These are phyloP conservation scores for Brevimyrus niger DNA, from an alignment of 2,113 vertebrate species.

Conservation along the genomic window DNA sequence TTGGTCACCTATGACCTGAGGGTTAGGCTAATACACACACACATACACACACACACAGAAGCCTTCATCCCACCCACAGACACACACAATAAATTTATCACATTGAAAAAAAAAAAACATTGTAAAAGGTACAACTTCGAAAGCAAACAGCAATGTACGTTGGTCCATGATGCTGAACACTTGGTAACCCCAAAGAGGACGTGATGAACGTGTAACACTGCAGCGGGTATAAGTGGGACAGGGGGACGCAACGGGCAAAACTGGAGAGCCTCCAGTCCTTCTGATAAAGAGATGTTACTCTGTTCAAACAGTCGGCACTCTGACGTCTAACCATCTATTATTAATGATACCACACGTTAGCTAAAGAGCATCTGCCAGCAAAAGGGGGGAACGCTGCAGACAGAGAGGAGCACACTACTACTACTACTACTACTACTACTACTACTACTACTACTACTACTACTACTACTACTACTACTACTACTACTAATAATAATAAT, in stretches of 20 bases:
- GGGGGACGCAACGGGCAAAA: not conserved
- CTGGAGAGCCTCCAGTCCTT: not conserved
- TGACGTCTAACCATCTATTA: constrained; percentile 8
- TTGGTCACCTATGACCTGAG: constrained; percentile 9
- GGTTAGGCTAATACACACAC: not conserved
- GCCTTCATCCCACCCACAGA: not conserved
- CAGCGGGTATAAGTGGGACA: not conserved
- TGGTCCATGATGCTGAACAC: not conserved
- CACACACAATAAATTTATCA: not conserved
- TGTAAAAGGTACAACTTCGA: not conserved
- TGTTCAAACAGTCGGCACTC: not conserved
- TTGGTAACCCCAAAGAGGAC: not conserved
- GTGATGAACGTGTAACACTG: not conserved
- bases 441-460: no score
- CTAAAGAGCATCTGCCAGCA: not conserved
- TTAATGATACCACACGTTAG: constrained; percentile 1
- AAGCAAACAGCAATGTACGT: not conserved
- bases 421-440: no score
- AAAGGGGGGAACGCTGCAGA: not conserved
- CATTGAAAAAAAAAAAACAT: not conserved
- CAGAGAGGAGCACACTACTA: not conserved
- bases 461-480: no score
- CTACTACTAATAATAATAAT: no score
- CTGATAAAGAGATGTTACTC: not conserved
- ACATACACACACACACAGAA: not conserved